phyloP scores from a whole-genome alignment of 1,140 invertebrate genomes.

The Reticulitermes speratus region DNA sequence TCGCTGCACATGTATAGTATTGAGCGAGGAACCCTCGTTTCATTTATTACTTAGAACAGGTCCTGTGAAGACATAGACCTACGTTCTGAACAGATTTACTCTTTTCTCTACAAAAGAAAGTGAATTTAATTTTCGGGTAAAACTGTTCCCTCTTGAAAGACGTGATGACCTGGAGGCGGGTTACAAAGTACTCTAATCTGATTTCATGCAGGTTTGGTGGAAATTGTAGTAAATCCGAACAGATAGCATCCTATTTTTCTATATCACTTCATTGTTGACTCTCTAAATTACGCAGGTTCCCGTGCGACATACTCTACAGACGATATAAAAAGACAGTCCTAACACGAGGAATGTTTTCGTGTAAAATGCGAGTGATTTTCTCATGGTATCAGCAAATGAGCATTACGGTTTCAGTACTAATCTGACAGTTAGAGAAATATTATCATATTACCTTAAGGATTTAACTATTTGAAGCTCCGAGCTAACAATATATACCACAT shows the following conservation, averaged over 20 bases:
- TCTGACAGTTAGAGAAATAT: too few species aligned
- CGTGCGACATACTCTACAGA: not conserved
- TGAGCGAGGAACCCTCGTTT: not conserved
- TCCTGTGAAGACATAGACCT: not conserved
- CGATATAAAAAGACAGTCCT: not conserved
- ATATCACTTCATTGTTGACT: constrained; percentile 4
- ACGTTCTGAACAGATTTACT: not conserved
- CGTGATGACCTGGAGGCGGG: not conserved
- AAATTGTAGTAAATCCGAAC: constrained; percentile 12
- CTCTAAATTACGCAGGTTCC: not conserved
- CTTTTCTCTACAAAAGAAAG: not conserved
- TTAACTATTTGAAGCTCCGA: too few species aligned
- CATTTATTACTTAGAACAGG: not conserved
- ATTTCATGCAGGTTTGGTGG: constrained; percentile 5
- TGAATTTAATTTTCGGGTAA: not conserved
- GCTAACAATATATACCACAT: too few species aligned
- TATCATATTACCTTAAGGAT: too few species aligned
- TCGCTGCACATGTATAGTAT: too few species aligned
- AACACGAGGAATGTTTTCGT: too few species aligned
- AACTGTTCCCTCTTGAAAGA: not conserved
- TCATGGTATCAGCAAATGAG: too few species aligned
- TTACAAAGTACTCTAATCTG: not conserved
- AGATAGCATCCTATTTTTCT: constrained; percentile 3
- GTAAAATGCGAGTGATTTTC: too few species aligned
- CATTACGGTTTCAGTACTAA: too few species aligned